Base-by-base conservation (phyloP, 2,797 vertebrate species). In the Sitta carolinensis region DNA sequence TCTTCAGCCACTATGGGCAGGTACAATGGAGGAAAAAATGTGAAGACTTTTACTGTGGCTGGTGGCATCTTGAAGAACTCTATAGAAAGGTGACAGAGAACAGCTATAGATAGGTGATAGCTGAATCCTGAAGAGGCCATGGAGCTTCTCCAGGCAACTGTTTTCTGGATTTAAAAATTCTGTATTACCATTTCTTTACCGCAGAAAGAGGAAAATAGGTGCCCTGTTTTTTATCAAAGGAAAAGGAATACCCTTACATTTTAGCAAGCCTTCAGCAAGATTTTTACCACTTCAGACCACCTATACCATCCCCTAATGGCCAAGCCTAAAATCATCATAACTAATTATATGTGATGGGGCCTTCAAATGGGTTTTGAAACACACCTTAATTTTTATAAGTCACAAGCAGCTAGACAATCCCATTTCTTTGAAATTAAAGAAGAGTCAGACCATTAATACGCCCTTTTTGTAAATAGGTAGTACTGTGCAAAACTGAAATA, bases 181-280 rank as follows among this genome's bases (percentile, higher is more conserved):
- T 0, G 0, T 72, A 29, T 50, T 15, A 54, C 59, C 54, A 55
- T 1, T 57, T 63, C 22, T 26, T 14, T n/a, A 34, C 5, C 52
- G 32, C 15, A 81, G 61, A 25, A 68, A 70, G 11, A 77, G 5
- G 20, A 67, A 83, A 80, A 86, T 1, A 59, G 12, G 3, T 82
- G 13, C 7, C 22, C 4, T 58, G 11, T 23, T 55, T 84, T 67
- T 58, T 36, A 38, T 0, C 70, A 48, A 75, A 84, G 34, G 47
- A 81, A 75, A 78, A 91, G 9, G 25, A 90, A 58, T 0, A 1
- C 27, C 16, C 36, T 75, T 58, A 36, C 1, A 2, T 16, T 75
- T 81, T 45, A 54, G 29, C 7, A 43, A 9, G 34, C 4, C 23
- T 80, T 85, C 23, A 17, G 16, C 4, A 59, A 18, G 34, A 75